These are phyloP conservation scores for Stegastes partitus DNA, from an alignment of 2,113 vertebrate genomes.

Conservation along the genomic window DNA sequence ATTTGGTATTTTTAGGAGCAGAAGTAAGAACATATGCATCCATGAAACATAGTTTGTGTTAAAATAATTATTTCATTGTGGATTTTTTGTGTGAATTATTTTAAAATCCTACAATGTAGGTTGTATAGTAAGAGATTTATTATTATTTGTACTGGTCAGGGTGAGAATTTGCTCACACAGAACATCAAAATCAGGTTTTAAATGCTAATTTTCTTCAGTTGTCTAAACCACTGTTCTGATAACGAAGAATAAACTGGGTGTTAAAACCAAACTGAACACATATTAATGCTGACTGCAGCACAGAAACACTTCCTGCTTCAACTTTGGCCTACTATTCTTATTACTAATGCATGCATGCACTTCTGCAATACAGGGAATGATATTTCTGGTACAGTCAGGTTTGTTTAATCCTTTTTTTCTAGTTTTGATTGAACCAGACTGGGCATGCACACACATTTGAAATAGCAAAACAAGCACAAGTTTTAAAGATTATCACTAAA, in stretches of 20 bases:
- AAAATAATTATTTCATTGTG: too few species aligned
- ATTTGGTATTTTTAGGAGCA: too few species aligned
- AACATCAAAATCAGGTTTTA: too few species aligned
- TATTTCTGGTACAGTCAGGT: slow-evolving; percentile 5
- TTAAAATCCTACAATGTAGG: neutral
- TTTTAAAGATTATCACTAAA: neutral
- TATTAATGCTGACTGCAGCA: neutral
- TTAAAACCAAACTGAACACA: neutral
- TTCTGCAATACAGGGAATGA: slow-evolving; percentile 2
- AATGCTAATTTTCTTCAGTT: neutral
- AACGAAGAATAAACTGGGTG: neutral
- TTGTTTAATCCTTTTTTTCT: neutral
- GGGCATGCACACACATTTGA: neutral
- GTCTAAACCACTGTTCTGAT: neutral
- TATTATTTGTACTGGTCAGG: too few species aligned
- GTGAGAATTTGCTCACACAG: too few species aligned
- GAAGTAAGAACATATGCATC: too few species aligned
- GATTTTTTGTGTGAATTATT: too few species aligned
- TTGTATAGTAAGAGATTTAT: neutral
- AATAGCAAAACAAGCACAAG: neutral
- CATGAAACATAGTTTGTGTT: too few species aligned
- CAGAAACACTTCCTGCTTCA: slow-evolving; percentile 18
- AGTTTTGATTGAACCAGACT: neutral
- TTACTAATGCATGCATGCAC: slow-evolving; percentile 41
- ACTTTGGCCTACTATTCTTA: slow-evolving; percentile 26